Base-by-base conservation (phyloP, 2,113 vertebrate genomes). In the Holacanthus passer region DNA sequence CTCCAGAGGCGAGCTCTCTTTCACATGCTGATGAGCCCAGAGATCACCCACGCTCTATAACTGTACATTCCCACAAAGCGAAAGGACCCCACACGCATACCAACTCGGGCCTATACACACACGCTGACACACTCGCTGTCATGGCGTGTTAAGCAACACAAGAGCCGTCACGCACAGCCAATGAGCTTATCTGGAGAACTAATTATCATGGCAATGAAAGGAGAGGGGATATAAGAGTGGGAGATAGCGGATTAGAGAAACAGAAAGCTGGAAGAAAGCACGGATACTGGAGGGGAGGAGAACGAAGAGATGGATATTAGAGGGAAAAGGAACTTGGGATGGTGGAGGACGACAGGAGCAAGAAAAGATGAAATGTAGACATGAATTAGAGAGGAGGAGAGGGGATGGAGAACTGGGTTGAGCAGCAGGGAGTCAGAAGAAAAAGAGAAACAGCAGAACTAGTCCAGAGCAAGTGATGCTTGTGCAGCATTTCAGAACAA, bases 1-100 rank as follows among this genome's bases (percentile, higher is more conserved):
- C 84, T 77, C 67, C 55, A 77, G 85, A 89, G 82, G 81, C 9
- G 2, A 78, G 79, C 81, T 75, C 22, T 32, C 79, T 92, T 93
- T 93, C 71, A 92, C 89, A 94, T 93, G 84, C 89, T 88, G 86
- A 93, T 89, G 77, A 91, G 86, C 48, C 68, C 55, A 19, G 29
- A 85, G 71, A 75, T 92, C 87, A 76, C 82, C 78, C 87, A 87
- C 72, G 2, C 68, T 0, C 62, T 73, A 17, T 64, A 79, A 86
- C 68, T 77, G 73, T 77, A 78, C 67, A 80, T 77, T 35, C 77
- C 76, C 60, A 62, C 60, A 59, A 16, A 52, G 64, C 20, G 29
- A 66, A 31, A 52, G 22, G 66, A 64, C 77, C 60, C 12, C 82
- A 77, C 82, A 73, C 45, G 65, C 79, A 85, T 73, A 55, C 79